These are phyloP conservation scores for Lamellibrachia columna DNA, from an alignment of 2,888 invertebrate genomes.

Conservation along the genomic window DNA sequence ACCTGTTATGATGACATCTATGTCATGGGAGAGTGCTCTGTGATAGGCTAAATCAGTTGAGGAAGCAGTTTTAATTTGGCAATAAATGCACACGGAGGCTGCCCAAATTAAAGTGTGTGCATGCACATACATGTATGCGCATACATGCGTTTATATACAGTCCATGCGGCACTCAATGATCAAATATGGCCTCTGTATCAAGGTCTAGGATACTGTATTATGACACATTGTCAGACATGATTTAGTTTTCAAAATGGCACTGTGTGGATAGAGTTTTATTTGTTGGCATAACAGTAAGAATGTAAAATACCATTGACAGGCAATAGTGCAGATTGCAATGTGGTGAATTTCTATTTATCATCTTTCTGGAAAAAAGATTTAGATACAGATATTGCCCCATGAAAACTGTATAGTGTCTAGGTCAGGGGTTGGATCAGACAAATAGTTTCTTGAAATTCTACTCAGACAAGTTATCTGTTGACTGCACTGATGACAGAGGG, in stretches of 20 bases:
- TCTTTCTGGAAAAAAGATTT: background rate
- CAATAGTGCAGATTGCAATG: background rate
- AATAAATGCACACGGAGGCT: too few species aligned
- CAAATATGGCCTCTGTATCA: too few species aligned
- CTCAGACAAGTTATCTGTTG: background rate
- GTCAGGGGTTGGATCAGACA: background rate
- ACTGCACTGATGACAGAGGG: background rate
- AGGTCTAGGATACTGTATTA: too few species aligned
- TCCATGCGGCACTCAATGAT: too few species aligned
- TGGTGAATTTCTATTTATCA: background rate
- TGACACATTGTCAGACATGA: background rate
- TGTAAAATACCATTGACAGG: background rate
- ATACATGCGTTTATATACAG: too few species aligned
- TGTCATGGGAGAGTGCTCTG: background rate
- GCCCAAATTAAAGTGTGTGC: too few species aligned
- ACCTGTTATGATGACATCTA: background rate
- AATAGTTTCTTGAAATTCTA: background rate
- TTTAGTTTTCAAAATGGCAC: background rate
- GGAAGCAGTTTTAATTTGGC: too few species aligned
- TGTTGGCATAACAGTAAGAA: too few species aligned
- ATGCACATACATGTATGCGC: too few species aligned
- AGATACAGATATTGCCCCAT: background rate
- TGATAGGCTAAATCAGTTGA: too few species aligned
- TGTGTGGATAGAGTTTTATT: background rate
- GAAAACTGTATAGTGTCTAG: background rate